Conservation (phyloP, 2,797 vertebrate species). For the Tenualosa ilisha region DNA sequence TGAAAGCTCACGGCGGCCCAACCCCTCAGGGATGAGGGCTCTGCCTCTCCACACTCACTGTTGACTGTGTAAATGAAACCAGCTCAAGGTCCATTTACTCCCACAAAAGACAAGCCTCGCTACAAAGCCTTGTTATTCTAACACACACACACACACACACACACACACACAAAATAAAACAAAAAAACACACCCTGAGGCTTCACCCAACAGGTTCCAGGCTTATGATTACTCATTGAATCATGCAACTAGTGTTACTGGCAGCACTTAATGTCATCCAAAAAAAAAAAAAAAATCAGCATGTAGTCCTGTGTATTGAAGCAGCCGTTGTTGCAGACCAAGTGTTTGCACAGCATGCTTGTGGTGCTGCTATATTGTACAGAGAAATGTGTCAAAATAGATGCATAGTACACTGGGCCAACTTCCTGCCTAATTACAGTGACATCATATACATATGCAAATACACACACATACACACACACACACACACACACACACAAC, state of each 20-base stretch:
- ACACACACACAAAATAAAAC: neutral
- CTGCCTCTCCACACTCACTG: neutral
- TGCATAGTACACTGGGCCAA: neutral
- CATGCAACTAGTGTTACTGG: neutral
- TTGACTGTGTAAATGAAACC: constrained; percentile 24
- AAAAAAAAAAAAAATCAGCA: too few species aligned
- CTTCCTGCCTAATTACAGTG: neutral
- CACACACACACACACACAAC: neutral
- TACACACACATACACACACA: neutral
- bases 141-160: neutral
- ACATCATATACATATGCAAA: neutral
- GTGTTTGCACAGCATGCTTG: neutral
- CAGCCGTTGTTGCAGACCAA: neutral
- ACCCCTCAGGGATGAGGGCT: neutral
- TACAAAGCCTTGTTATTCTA: neutral
- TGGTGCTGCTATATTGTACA: neutral
- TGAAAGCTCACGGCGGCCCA: neutral
- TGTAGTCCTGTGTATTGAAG: neutral
- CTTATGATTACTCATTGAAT: neutral
- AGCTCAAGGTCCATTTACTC: constrained; percentile 21
- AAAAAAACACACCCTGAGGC: neutral
- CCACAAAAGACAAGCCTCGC: neutral
- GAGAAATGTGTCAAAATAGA: neutral
- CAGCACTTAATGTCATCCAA: too few species aligned
- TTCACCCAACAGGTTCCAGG: neutral